Percentiles rank a stretch among this genome's conserved stretches.
phyloP scores from a whole-genome alignment of 2,113 vertebrate genomes.

The Sapayoa aenigma region DNA sequence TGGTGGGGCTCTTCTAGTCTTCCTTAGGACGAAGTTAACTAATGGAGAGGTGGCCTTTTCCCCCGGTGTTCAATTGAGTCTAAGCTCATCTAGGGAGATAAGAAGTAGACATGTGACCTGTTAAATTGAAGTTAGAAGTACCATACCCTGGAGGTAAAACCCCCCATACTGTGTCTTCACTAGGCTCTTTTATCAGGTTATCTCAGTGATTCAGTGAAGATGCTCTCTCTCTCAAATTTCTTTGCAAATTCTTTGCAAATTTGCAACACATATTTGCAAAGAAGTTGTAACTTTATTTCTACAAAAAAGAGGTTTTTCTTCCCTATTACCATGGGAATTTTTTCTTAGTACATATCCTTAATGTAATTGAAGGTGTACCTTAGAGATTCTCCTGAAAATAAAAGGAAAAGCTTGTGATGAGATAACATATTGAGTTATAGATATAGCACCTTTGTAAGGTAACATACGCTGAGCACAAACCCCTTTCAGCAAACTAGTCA shows the following conservation, averaged over 20 bases:
- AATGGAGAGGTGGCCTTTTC: background rate
- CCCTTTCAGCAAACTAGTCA: slow-evolving; percentile 21
- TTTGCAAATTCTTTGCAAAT: no score
- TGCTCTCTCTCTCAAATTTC: background rate
- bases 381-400: background rate
- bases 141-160: background rate
- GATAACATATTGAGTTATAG: slow-evolving; percentile 16
- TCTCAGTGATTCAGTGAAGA: background rate
- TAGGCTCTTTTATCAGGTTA: background rate
- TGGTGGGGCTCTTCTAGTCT: background rate
- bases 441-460: background rate
- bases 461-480: background rate
- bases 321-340: background rate
- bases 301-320: background rate
- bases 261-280: background rate
- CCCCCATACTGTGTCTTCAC: background rate
- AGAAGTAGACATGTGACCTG: background rate
- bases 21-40: background rate
- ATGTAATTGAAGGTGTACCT: background rate
- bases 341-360: background rate
- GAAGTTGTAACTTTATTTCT: background rate
- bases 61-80: background rate
- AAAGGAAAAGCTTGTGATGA: slow-evolving; percentile 6
- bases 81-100: background rate
- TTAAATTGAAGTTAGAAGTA: background rate